These are phyloP conservation scores for Neoascia interrupta DNA, from an alignment of 2,888 invertebrate species.

Conservation along the genomic window DNA sequence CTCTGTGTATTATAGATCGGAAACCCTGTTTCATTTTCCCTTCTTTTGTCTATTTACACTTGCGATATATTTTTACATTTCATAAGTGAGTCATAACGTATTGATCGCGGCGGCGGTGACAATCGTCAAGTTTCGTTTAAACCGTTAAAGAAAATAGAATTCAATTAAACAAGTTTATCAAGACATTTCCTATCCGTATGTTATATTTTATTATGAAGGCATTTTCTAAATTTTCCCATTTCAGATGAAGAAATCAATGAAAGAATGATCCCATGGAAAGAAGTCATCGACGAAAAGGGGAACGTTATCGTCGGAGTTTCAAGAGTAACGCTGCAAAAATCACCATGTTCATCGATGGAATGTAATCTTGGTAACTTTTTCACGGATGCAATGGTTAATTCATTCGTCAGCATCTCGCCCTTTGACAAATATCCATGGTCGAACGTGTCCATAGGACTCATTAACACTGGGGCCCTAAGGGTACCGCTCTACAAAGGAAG, in stretches of 20 bases:
- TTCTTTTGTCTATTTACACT: no score
- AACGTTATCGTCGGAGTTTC: constrained; percentile 82
- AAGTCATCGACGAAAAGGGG: constrained; percentile 81
- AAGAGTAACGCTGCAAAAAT: constrained; percentile 82
- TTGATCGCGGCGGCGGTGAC: no score
- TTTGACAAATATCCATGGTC: constrained; percentile 82
- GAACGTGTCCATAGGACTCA: constrained; percentile 84
- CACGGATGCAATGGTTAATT: constrained; percentile 85
- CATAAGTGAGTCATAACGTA: no score
- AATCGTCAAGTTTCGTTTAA: no score
- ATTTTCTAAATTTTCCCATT: constrained; percentile 7
- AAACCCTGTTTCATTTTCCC: no score
- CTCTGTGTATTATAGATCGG: no score
- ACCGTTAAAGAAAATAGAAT: no score
- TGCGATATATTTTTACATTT: no score
- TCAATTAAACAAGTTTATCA: no score
- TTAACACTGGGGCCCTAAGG: constrained; percentile 87
- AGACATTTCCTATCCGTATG: no score
- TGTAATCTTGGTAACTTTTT: constrained; percentile 88
- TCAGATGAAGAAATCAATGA: constrained; percentile 83
- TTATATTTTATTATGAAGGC: neutral
- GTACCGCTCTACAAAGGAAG: constrained; percentile 84
- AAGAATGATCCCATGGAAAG: constrained; percentile 83
- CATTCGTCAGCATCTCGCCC: constrained; percentile 73
- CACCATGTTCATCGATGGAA: constrained; percentile 82